A percentile compares a stretch with the other conserved stretches of the same genome.
Evolutionary conservation across 2,797 vertebrate genomes (phyloP).

Genomic region (Chrysocyon brachyurus): DNA sequence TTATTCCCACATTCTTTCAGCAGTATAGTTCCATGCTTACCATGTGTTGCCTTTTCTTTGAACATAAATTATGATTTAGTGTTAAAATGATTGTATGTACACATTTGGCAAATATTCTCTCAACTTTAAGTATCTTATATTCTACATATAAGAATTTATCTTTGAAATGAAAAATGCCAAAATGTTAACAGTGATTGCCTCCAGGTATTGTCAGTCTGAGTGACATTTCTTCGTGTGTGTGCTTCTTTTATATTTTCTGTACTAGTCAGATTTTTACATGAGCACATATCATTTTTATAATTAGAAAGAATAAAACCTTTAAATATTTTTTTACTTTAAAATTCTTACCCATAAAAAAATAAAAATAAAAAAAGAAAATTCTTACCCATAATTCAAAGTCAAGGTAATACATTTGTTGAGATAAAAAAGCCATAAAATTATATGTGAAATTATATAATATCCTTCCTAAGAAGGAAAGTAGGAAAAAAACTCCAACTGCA

Average conservation of each 20-base stretch:
- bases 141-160: background rate
- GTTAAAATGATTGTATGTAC: constrained; percentile 7
- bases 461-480: background rate
- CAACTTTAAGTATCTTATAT: constrained; percentile 33
- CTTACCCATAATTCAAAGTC: background rate
- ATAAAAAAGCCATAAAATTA: constrained; percentile 12
- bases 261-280: background rate
- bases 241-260: background rate
- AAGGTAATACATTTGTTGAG: background rate
- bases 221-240: background rate
- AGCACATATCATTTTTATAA: background rate
- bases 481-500: background rate
- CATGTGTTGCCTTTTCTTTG: background rate
- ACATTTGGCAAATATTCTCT: background rate
- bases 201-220: background rate
- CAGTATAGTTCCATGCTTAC: background rate
- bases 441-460: background rate
- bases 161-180: constrained; percentile 46
- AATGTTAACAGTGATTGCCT: constrained; percentile 39
- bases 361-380: background rate
- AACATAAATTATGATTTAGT: background rate
- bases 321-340: background rate
- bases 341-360: background rate
- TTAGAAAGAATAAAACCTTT: background rate
- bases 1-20: background rate